These are phyloP conservation scores for Ictalurus furcatus DNA, from an alignment of 2,113 vertebrate genomes.

Conservation along the genomic window DNA sequence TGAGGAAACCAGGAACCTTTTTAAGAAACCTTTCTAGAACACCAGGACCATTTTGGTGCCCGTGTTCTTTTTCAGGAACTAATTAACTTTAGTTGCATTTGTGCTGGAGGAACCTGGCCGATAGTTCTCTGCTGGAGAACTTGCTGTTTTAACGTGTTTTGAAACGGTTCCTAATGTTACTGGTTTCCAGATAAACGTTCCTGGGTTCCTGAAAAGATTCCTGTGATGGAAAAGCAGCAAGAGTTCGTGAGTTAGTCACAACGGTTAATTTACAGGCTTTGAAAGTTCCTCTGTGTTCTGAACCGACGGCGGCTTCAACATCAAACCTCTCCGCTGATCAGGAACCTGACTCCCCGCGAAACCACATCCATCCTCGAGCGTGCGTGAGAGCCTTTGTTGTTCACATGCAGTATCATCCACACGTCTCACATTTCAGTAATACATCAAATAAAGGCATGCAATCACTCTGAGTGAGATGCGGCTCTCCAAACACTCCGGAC, in stretches of 20 bases:
- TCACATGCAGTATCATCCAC: not conserved
- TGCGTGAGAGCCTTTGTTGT: constrained; percentile 33
- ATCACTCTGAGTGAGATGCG: constrained; percentile 12
- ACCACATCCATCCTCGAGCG: not conserved
- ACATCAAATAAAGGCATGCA: constrained; percentile 24
- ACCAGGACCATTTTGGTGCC: not conserved
- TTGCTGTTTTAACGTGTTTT: not conserved
- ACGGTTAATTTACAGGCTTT: not conserved
- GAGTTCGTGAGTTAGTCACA: not conserved
- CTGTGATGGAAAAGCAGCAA: not conserved
- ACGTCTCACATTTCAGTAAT: not conserved
- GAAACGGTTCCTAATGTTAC: not conserved
- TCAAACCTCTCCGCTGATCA: not conserved
- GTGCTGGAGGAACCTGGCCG: not conserved
- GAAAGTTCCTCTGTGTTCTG: not conserved
- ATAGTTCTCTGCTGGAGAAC: not conserved
- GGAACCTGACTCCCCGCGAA: not conserved
- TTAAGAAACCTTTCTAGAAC: not conserved
- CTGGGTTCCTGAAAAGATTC: not conserved
- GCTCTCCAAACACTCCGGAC: constrained; percentile 27
- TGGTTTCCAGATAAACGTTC: not conserved
- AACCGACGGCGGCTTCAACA: not conserved
- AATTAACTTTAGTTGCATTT: not conserved
- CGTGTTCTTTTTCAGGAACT: not conserved
- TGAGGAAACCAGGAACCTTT: not conserved